phyloP scores from a whole-genome alignment of 2,888 invertebrate genomes.

The Antheraea assamensis region DNA sequence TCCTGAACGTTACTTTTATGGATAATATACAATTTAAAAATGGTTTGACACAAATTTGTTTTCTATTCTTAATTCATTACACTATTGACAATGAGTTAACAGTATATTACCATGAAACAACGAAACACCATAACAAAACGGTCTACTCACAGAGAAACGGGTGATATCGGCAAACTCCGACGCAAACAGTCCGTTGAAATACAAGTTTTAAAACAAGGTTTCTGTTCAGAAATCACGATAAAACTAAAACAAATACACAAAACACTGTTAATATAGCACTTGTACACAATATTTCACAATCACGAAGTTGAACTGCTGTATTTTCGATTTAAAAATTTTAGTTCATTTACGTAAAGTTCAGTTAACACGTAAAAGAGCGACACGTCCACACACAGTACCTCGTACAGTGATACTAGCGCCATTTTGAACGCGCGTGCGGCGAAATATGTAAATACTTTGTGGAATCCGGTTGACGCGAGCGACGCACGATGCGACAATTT shows the following conservation, averaged over 20 bases:
- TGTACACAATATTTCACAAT: constrained; percentile 57
- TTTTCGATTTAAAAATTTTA: constrained; percentile 53
- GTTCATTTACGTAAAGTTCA: constrained; percentile 66
- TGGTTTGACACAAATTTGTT: background rate
- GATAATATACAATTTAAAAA: background rate
- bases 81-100: constrained; percentile 24
- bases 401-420: constrained; percentile 36
- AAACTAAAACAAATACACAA: constrained; percentile 52
- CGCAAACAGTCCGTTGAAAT: constrained; percentile 59
- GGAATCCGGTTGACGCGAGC: constrained; percentile 22
- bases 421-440: constrained; percentile 22
- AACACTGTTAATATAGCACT: constrained; percentile 53
- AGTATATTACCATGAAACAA: constrained; percentile 55
- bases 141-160: constrained; percentile 59
- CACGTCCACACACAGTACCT: constrained; percentile 27
- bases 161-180: constrained; percentile 56
- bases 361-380: constrained; percentile 30
- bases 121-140: constrained; percentile 63
- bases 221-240: constrained; percentile 64
- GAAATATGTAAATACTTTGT: constrained; percentile 18
- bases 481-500: constrained; percentile 21
- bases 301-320: constrained; percentile 45
- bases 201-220: constrained; percentile 69
- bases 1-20: background rate
- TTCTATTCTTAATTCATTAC: constrained; percentile 12